A percentile compares a stretch with the other conserved stretches of the same genome.
These are phyloP conservation scores for Monochamus saltuarius DNA, from an alignment of 1,140 invertebrate genomes.

Conservation along the genomic window DNA sequence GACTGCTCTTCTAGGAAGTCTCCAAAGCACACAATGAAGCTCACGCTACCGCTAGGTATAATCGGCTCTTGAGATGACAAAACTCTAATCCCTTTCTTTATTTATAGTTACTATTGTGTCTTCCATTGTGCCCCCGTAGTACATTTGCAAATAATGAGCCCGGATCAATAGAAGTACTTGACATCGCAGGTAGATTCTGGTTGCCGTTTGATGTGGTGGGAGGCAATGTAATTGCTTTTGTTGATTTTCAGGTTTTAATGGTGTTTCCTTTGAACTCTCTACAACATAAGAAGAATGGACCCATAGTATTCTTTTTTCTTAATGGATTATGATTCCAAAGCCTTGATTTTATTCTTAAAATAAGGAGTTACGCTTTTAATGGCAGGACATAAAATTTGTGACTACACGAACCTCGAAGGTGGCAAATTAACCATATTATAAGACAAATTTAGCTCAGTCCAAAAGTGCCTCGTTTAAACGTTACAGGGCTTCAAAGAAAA, in stretches of 20 bases:
- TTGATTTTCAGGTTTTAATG: background rate
- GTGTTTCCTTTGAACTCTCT: background rate
- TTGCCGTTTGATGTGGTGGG: too few species aligned
- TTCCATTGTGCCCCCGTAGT: background rate
- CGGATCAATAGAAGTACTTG: conserved; percentile 7
- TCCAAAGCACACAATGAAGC: background rate
- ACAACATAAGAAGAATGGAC: too few species aligned
- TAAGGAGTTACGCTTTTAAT: too few species aligned
- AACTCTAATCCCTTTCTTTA: background rate
- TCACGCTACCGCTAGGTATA: conserved; percentile 11
- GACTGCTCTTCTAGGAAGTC: background rate
- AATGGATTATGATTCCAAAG: too few species aligned
- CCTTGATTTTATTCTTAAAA: too few species aligned
- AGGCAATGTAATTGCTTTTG: background rate
- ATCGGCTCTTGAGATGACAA: conserved; percentile 16
- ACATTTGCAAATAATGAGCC: conserved; percentile 14
- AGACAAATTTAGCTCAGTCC: too few species aligned
- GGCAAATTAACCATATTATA: too few species aligned
- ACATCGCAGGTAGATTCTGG: background rate
- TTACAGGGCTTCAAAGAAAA: too few species aligned
- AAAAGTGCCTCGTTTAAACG: too few species aligned
- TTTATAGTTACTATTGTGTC: conserved; percentile 12
- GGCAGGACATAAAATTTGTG: too few species aligned
- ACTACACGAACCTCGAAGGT: too few species aligned
- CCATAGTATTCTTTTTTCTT: too few species aligned